Conservation (phyloP, 2,888 invertebrate species). For the Drosophila subsilvestris region DNA sequence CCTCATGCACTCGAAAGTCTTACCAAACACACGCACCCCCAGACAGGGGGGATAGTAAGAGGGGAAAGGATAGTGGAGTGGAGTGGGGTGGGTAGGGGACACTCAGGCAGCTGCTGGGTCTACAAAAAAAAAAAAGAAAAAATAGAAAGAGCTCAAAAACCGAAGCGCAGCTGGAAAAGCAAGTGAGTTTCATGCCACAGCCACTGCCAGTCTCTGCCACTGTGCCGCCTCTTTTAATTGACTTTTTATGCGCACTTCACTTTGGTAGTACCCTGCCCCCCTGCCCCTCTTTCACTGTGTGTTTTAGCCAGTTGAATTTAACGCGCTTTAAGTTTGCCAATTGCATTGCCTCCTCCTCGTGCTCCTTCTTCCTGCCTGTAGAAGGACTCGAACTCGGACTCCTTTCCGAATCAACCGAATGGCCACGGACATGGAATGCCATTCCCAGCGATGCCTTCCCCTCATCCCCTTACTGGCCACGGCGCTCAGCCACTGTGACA, state of each 20-base stretch:
- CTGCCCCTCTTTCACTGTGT: not conserved
- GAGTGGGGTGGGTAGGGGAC: conserved; percentile 32
- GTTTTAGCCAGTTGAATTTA: conserved; percentile 64
- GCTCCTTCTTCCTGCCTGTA: not conserved
- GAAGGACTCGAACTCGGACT: not conserved
- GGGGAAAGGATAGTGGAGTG: not conserved
- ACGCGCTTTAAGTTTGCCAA: conserved; percentile 71
- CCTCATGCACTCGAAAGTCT: conserved; percentile 72
- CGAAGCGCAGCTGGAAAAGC: conserved; percentile 67
- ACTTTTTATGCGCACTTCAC: conserved; percentile 78
- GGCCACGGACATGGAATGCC: conserved; percentile 1
- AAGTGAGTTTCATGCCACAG: conserved; percentile 14
- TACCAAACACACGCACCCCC: conserved; percentile 39
- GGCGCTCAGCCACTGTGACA: conserved; percentile 75
- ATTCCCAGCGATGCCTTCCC: not conserved
- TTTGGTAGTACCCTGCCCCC: conserved; percentile 19
- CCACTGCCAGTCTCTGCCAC: conserved; percentile 17
- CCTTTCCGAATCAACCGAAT: not conserved
- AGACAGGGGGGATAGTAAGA: conserved; percentile 2
- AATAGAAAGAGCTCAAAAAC: conserved; percentile 39
- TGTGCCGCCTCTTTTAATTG: conserved; percentile 73
- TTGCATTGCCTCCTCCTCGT: conserved; percentile 24
- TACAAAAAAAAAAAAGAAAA: conserved; percentile 30
- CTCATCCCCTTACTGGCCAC: conserved; percentile 25
- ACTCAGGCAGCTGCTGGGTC: conserved; percentile 32